Evolutionary conservation across 92 coral and sea anemone genomes (phyloP).

Genomic region (Chrysogorgia sp.): DNA sequence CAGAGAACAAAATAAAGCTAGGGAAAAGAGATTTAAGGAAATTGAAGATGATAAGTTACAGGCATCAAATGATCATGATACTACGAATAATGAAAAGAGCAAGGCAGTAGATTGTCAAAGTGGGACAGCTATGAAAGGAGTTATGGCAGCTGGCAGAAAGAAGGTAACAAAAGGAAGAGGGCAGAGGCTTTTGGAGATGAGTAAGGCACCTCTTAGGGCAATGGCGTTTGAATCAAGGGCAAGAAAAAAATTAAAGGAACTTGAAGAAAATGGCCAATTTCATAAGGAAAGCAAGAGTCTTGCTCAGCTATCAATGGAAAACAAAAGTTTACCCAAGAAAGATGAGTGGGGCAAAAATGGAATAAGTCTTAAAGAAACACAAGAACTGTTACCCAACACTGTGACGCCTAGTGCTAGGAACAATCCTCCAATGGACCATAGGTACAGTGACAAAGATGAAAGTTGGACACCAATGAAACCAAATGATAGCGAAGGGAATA

Average conservation of each 20-base stretch:
- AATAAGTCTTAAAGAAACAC: slow-evolving; percentile 63
- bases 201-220: slow-evolving; percentile 75
- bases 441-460: slow-evolving; percentile 42
- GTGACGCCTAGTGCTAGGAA: slow-evolving; percentile 63
- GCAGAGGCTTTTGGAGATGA: slow-evolving; percentile 67
- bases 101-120: slow-evolving; percentile 45
- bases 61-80: slow-evolving; percentile 47
- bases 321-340: slow-evolving; percentile 33
- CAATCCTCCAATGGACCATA: slow-evolving; percentile 79
- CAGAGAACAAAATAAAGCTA: slow-evolving; percentile 81
- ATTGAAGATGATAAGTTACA: slow-evolving; percentile 85
- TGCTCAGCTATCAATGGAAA: slow-evolving; percentile 39
- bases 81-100: slow-evolving; percentile 55
- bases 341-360: background rate
- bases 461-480: background rate
- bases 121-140: slow-evolving; percentile 14
- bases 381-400: slow-evolving; percentile 67
- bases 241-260: slow-evolving; percentile 23
- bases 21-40: slow-evolving; percentile 70
- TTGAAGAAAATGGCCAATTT: slow-evolving; percentile 41
- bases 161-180: slow-evolving; percentile 58
- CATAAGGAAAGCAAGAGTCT: background rate
- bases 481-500: background rate
- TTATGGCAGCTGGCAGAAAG: background rate
- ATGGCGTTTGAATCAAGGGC: slow-evolving; percentile 69